Percentiles rank a stretch among this genome's conserved stretches.
Conservation (phyloP, 1,140 invertebrate genomes). For the Lithobius niger region DNA sequence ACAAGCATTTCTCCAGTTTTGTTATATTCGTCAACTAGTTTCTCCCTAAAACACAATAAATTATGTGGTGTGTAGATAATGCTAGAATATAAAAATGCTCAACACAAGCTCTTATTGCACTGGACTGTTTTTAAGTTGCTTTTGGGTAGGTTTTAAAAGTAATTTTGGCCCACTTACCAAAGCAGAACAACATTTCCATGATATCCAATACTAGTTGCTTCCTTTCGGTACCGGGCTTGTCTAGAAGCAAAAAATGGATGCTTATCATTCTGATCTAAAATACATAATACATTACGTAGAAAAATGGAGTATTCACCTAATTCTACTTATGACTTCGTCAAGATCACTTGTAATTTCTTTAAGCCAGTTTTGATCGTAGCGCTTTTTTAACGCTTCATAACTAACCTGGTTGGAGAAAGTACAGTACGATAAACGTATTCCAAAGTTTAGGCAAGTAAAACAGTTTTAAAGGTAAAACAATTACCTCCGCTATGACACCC, state of each 20-base stretch:
- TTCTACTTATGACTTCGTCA: slow-evolving; percentile 37
- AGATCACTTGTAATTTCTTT: slow-evolving; percentile 38
- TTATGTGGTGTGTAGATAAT: background rate
- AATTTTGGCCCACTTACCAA: no score
- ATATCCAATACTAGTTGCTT: slow-evolving; percentile 45
- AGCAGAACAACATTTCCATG: slow-evolving; percentile 45
- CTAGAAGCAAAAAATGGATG: slow-evolving; percentile 7
- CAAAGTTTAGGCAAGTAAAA: background rate
- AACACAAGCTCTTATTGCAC: background rate
- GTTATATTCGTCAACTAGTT: slow-evolving; percentile 39
- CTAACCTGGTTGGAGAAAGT: slow-evolving; percentile 30
- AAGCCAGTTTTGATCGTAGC: slow-evolving; percentile 49
- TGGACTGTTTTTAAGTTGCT: no score
- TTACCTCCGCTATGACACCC: slow-evolving; percentile 53
- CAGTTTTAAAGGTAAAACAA: background rate
- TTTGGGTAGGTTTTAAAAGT: no score
- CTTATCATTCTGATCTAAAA: background rate
- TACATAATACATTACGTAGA: background rate
- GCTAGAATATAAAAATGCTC: background rate
- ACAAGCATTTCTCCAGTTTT: slow-evolving; percentile 42
- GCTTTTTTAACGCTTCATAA: slow-evolving; percentile 42
- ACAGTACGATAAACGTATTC: no score
- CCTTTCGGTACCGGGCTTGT: slow-evolving; percentile 24
- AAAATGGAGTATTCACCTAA: slow-evolving; percentile 23
- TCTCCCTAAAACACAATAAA: slow-evolving; percentile 35